These are phyloP conservation scores for Orthonevra nobilis DNA, from an alignment of 2,888 invertebrate genomes.

Conservation along the genomic window DNA sequence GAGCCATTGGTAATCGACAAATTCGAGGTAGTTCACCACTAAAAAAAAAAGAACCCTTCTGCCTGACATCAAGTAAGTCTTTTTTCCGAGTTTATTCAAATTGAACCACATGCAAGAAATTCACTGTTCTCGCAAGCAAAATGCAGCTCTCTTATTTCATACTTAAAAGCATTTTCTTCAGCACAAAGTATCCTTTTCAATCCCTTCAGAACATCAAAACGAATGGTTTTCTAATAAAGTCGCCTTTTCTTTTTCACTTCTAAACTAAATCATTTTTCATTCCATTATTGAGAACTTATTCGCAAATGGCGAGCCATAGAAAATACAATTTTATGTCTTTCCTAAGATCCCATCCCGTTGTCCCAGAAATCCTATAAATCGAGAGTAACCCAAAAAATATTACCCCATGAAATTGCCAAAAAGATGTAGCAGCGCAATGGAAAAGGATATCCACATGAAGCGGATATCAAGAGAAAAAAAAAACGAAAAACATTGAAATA, in stretches of 20 bases:
- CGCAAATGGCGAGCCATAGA: slow-evolving; percentile 39
- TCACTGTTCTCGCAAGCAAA: too few species aligned
- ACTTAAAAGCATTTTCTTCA: too few species aligned
- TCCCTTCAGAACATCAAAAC: too few species aligned
- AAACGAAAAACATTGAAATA: slow-evolving; percentile 41
- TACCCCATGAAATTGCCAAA: slow-evolving; percentile 4
- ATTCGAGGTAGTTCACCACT: too few species aligned
- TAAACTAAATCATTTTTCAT: slow-evolving; percentile 35
- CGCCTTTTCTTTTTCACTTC: not conserved
- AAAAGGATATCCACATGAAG: slow-evolving; percentile 7
- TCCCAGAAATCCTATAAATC: slow-evolving; percentile 15
- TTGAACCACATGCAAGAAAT: too few species aligned
- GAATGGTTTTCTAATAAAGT: slow-evolving; percentile 18
- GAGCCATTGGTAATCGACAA: too few species aligned
- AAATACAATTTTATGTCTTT: slow-evolving; percentile 30
- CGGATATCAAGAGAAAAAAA: too few species aligned
- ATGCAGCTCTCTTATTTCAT: too few species aligned
- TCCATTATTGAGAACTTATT: slow-evolving; percentile 45
- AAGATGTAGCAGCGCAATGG: slow-evolving; percentile 1
- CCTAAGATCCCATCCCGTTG: not conserved
- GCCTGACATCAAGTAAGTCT: too few species aligned
- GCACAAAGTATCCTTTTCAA: too few species aligned
- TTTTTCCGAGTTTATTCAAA: too few species aligned
- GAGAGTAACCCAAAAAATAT: slow-evolving; percentile 13
- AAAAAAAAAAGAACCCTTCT: too few species aligned